Percentiles rank a stretch among this genome's conserved stretches.
phyloP scores from a whole-genome alignment of 1,140 invertebrate species.

The Temnothorax nylanderi region DNA sequence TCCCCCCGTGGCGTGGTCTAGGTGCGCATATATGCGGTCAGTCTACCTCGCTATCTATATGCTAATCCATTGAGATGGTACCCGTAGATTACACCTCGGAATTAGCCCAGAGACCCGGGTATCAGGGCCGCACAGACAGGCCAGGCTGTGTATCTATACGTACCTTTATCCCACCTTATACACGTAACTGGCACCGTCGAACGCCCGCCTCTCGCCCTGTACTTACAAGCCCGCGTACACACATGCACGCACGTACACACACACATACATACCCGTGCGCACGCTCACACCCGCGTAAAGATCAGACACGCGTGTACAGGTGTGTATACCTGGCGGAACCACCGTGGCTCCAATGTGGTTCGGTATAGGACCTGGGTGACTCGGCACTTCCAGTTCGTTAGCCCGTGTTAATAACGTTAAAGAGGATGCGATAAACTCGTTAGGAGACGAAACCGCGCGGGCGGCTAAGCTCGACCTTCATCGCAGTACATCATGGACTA shows the following conservation, averaged over 20 bases:
- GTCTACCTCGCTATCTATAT: conserved; percentile 85
- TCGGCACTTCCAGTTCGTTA: conserved; percentile 82
- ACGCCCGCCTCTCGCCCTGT: conserved; percentile 56
- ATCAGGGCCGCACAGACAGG: conserved; percentile 81
- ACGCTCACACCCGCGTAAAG: conserved; percentile 26
- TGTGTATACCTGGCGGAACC: conserved; percentile 66
- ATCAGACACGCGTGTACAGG: conserved; percentile 56
- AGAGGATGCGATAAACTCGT: conserved; percentile 81
- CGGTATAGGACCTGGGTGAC: conserved; percentile 76
- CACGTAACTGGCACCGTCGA: conserved; percentile 74
- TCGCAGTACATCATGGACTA: conserved; percentile 27
- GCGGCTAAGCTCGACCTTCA: conserved; percentile 62
- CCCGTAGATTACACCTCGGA: conserved; percentile 85
- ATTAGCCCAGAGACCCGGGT: conserved; percentile 82
- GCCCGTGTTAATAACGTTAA: conserved; percentile 82
- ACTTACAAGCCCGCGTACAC: conserved; percentile 61
- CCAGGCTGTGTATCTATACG: conserved; percentile 72
- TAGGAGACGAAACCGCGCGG: conserved; percentile 72
- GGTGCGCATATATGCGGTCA: conserved; percentile 80
- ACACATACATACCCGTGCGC: not conserved
- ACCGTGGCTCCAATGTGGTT: conserved; percentile 57
- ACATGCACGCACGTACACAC: not conserved
- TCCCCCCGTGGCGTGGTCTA: conserved; percentile 75
- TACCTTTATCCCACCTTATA: conserved; percentile 83
- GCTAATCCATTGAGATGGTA: conserved; percentile 86